Evolutionary conservation across 2,113 vertebrate genomes (phyloP).

Genomic region (Pipa parva): DNA sequence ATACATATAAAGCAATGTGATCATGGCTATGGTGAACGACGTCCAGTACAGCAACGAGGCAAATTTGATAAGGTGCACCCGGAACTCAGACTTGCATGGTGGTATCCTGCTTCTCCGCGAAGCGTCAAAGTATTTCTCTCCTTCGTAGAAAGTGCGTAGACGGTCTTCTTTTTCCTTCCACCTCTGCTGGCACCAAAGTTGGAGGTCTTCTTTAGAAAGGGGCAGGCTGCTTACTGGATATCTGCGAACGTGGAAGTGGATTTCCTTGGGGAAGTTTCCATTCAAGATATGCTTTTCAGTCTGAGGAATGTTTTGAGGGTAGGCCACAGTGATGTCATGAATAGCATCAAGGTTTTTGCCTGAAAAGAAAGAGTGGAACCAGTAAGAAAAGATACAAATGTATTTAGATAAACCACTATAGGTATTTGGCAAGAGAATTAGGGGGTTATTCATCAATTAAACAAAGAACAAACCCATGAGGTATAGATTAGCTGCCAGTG

Average conservation of each 20-base stretch:
- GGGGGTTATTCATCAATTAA: too few relatives aligned
- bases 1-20: slow-evolving; percentile 71
- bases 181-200: slow-evolving; percentile 84
- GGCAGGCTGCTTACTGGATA: slow-evolving; percentile 74
- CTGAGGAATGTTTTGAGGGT: slow-evolving; percentile 92
- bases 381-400: not conserved
- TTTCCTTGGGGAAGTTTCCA: slow-evolving; percentile 86
- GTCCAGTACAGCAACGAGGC: slow-evolving; percentile 86
- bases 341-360: slow-evolving; percentile 88
- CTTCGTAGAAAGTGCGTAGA: slow-evolving; percentile 77
- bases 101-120: slow-evolving; percentile 64
- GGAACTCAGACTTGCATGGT: slow-evolving; percentile 86
- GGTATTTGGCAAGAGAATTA: too few relatives aligned
- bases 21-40: slow-evolving; percentile 66
- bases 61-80: slow-evolving; percentile 76
- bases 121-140: slow-evolving; percentile 64
- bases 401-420: too few relatives aligned
- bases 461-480: too few relatives aligned
- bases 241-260: slow-evolving; percentile 88
- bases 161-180: slow-evolving; percentile 91
- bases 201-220: slow-evolving; percentile 64
- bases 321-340: slow-evolving; percentile 94
- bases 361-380: slow-evolving; percentile 52
- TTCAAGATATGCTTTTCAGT: slow-evolving; percentile 86
- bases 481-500: too few relatives aligned